Evolutionary conservation across 2,797 vertebrate species (phyloP).

Genomic region (Okamejei kenojei): DNA sequence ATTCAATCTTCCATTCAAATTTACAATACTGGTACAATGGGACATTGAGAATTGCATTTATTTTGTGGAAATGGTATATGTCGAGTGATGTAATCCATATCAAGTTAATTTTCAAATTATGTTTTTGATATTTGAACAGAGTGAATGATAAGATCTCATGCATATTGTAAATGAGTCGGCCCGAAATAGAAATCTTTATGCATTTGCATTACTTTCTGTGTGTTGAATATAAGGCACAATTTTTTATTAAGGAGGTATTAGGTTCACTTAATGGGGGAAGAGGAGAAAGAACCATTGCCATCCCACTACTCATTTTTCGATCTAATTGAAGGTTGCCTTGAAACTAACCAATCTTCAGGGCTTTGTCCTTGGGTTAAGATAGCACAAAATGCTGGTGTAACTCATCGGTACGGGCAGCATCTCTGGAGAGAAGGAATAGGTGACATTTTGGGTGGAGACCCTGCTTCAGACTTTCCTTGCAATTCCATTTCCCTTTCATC

Average conservation of each 20-base stretch:
- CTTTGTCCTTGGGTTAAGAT: constrained; percentile 35
- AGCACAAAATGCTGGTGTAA: no score
- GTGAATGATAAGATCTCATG: not conserved
- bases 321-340: constrained; percentile 41
- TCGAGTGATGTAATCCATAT: not conserved
- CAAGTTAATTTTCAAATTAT: not conserved
- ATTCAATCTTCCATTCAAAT: constrained; percentile 22
- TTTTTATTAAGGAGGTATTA: not conserved
- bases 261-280: not conserved
- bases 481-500: constrained; percentile 38
- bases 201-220: constrained; percentile 40
- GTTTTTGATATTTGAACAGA: not conserved
- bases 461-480: not conserved
- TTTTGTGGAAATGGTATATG: not conserved
- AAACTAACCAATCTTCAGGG: constrained; percentile 42
- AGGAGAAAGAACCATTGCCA: not conserved
- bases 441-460: no score
- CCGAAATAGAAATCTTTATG: not conserved
- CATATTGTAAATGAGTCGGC: not conserved
- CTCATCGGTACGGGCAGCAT: no score
- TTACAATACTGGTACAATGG: not conserved
- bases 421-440: no score
- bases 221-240: constrained; percentile 45
- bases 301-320: not conserved
- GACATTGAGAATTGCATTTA: not conserved